Percentiles rank a stretch among this genome's conserved stretches.
phyloP scores from a whole-genome alignment of 2,113 vertebrate species.

The Scortum barcoo region DNA sequence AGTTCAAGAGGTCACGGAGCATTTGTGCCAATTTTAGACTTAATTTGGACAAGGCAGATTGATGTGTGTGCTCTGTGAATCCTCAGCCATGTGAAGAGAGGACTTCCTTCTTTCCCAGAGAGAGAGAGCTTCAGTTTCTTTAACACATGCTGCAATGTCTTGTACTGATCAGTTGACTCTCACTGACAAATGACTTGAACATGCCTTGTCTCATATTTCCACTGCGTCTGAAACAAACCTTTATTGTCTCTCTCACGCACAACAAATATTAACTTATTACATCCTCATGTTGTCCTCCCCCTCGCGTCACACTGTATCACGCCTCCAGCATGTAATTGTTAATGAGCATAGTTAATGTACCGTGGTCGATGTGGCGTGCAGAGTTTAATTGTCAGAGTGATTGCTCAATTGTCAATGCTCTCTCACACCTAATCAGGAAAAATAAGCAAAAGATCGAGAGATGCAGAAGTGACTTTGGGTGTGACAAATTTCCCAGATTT shows the following conservation, averaged over 20 bases:
- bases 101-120: neutral
- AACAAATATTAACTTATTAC: neutral
- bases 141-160: neutral
- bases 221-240: neutral
- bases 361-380: neutral
- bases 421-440: neutral
- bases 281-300: neutral
- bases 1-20: neutral
- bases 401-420: neutral
- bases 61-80: neutral
- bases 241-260: neutral
- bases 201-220: neutral
- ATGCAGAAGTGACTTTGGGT: neutral
- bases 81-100: neutral
- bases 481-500: neutral
- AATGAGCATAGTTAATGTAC: neutral
- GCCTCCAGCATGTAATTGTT: neutral
- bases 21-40: neutral
- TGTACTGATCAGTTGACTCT: constrained; percentile 16
- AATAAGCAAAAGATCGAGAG: neutral
- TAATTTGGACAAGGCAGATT: neutral
- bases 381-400: neutral
- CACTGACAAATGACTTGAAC: constrained; percentile 11
- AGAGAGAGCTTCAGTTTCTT: neutral
- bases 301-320: neutral